These are phyloP conservation scores for Samia ricini DNA, from an alignment of 1,140 invertebrate species.

Conservation along the genomic window DNA sequence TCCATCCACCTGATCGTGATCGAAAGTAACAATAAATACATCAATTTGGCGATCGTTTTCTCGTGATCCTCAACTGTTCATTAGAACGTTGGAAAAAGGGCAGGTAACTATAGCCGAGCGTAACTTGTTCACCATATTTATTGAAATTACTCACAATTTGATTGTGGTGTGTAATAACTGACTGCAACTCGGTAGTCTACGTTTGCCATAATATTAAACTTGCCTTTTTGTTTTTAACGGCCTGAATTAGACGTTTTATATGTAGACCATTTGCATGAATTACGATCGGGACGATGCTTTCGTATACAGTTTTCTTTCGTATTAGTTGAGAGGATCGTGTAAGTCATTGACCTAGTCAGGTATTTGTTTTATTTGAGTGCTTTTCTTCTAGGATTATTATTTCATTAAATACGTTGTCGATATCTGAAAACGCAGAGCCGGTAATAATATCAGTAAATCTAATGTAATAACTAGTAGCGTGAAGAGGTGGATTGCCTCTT, in stretches of 20 bases:
- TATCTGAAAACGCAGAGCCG: too few species aligned
- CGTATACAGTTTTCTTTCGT: background rate
- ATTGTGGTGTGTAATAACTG: slow-evolving; percentile 69
- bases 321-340: background rate
- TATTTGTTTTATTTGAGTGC: background rate
- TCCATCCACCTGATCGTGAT: slow-evolving; percentile 49
- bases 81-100: slow-evolving; percentile 64
- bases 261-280: slow-evolving; percentile 28
- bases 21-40: slow-evolving; percentile 74
- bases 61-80: slow-evolving; percentile 71
- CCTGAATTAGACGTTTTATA: slow-evolving; percentile 66
- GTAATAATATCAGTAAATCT: too few species aligned
- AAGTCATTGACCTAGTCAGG: background rate
- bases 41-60: slow-evolving; percentile 73
- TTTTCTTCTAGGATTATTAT: too few species aligned
- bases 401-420: too few species aligned
- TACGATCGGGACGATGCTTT: background rate
- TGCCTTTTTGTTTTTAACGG: slow-evolving; percentile 56
- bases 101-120: slow-evolving; percentile 49
- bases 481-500: too few species aligned
- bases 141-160: slow-evolving; percentile 73
- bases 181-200: slow-evolving; percentile 58
- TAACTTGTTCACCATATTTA: slow-evolving; percentile 53
- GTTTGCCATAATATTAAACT: slow-evolving; percentile 59
- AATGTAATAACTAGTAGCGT: too few species aligned